Evolutionary conservation across 2,113 vertebrate genomes (phyloP).

Genomic region (Lonchura striata): DNA sequence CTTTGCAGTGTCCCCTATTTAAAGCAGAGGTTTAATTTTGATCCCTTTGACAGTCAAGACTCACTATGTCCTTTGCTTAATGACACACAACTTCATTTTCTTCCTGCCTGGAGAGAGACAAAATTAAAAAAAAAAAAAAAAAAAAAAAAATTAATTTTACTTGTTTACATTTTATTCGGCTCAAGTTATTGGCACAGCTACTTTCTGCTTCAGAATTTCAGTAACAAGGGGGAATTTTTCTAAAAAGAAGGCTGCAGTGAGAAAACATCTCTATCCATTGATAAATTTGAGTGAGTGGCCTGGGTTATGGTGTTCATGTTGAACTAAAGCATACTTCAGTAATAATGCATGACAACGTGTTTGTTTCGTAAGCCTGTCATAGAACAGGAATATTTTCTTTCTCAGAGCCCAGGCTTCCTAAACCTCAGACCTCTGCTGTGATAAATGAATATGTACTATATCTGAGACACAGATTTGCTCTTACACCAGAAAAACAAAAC

Average conservation of each 20-base stretch:
- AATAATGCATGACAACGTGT: neutral
- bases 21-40: neutral
- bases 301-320: neutral
- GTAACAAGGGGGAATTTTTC: neutral
- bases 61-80: neutral
- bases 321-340: neutral
- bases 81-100: neutral
- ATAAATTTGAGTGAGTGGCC: neutral
- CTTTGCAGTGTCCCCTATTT: neutral
- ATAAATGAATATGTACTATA: neutral
- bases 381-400: neutral
- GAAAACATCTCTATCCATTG: neutral
- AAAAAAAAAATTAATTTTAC: neutral
- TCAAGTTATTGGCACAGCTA: neutral
- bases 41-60: neutral
- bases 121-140: neutral
- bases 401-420: neutral
- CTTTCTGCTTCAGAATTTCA: neutral
- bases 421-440: neutral
- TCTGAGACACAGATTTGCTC: neutral
- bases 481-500: neutral
- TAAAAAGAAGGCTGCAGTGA: neutral
- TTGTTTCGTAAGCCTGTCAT: neutral
- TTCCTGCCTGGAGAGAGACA: neutral
- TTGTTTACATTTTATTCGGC: neutral